These are phyloP conservation scores for Rhingia campestris DNA, from an alignment of 2,888 invertebrate genomes.

Conservation along the genomic window DNA sequence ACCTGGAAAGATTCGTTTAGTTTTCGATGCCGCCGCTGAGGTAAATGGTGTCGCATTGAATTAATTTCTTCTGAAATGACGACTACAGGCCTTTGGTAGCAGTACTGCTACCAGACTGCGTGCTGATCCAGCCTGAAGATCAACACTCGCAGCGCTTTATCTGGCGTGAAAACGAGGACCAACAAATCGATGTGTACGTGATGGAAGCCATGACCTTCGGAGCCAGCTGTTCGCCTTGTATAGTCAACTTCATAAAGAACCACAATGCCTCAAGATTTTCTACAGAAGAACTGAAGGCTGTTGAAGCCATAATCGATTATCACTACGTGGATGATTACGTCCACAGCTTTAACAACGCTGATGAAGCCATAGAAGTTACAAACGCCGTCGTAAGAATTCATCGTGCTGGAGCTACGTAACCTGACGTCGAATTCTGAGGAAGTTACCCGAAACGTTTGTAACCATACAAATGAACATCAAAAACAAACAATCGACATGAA, in stretches of 20 bases:
- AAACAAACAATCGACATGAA: background rate
- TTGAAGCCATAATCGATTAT: slow-evolving; percentile 40
- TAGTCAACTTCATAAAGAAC: slow-evolving; percentile 65
- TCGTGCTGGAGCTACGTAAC: slow-evolving; percentile 7
- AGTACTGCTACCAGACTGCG: slow-evolving; percentile 76
- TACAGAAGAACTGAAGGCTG: slow-evolving; percentile 47
- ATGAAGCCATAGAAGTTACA: slow-evolving; percentile 76
- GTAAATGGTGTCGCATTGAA: slow-evolving; percentile 73
- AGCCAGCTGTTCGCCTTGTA: slow-evolving; percentile 58
- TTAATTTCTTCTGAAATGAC: slow-evolving; percentile 76
- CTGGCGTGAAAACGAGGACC: slow-evolving; percentile 68
- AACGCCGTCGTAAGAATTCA: slow-evolving; percentile 24
- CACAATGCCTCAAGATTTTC: slow-evolving; percentile 33
- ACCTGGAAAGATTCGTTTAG: slow-evolving; percentile 75
- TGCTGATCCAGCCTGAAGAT: slow-evolving; percentile 69
- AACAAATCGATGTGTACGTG: slow-evolving; percentile 56
- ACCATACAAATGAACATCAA: background rate
- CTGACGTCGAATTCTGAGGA: slow-evolving; percentile 7
- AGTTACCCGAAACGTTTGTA: background rate
- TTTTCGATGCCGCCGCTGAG: slow-evolving; percentile 76
- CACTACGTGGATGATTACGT: too few species aligned
- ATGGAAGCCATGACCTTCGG: slow-evolving; percentile 75
- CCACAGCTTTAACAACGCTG: slow-evolving; percentile 74
- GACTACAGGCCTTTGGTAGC: slow-evolving; percentile 77
- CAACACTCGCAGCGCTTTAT: slow-evolving; percentile 76